Evolutionary conservation across 2,113 vertebrate genomes (phyloP).

Genomic region (Dermatemys mawii): DNA sequence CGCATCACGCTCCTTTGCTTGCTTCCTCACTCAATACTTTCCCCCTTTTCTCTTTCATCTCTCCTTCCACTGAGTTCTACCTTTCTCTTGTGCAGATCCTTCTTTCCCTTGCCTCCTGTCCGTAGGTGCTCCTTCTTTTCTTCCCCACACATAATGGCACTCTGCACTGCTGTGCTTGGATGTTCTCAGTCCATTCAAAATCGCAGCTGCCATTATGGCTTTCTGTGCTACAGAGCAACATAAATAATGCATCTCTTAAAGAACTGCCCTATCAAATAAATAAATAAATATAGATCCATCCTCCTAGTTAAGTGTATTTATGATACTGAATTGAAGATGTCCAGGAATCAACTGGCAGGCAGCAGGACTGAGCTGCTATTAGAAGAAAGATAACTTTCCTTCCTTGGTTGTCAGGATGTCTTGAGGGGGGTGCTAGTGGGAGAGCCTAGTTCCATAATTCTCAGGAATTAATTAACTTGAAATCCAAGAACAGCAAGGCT

Average conservation of each 20-base stretch:
- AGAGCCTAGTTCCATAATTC: not conserved
- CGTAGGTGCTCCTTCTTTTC: not conserved
- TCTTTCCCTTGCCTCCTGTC: not conserved
- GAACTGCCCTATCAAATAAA: constrained; percentile 37
- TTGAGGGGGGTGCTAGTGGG: fast-evolving
- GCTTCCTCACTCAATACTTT: not conserved
- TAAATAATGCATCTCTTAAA: constrained; percentile 53
- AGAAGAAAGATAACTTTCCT: not conserved
- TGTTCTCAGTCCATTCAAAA: not conserved
- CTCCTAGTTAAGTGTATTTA: constrained; percentile 51
- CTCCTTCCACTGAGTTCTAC: not conserved
- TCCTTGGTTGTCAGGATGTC: not conserved
- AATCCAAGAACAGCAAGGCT: not conserved
- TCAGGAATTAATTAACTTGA: not conserved
- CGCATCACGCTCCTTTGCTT: not conserved
- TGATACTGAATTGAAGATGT: constrained; percentile 9
- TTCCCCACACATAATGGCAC: not conserved
- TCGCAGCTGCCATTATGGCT: not conserved
- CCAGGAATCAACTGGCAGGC: constrained; percentile 29
- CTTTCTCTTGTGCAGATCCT: not conserved
- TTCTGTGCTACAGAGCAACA: constrained; percentile 24
- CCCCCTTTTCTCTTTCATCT: fast-evolving
- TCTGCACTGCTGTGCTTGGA: not conserved
- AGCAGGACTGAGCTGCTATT: constrained; percentile 33
- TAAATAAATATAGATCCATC: constrained; percentile 22